These are phyloP conservation scores for Cavia porcellus DNA, from an alignment of 2,113 vertebrate species.

Conservation along the genomic window DNA sequence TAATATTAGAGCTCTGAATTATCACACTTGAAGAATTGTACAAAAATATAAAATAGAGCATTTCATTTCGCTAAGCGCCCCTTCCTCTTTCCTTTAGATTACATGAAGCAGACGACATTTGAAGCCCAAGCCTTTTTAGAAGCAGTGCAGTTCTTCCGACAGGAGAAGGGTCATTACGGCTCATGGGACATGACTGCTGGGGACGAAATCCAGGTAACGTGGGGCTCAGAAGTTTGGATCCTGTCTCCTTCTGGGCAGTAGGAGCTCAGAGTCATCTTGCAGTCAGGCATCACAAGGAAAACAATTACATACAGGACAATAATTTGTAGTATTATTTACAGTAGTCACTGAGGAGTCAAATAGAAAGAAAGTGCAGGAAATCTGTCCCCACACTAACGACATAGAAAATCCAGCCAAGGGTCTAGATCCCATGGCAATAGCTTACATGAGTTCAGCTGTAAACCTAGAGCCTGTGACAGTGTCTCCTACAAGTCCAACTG, in stretches of 20 bases:
- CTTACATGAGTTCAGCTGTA: too few relatives aligned
- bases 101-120: conserved; percentile 91
- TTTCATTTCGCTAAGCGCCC: conserved; percentile 35
- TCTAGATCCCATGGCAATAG: too few relatives aligned
- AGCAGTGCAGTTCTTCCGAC: conserved; percentile 93
- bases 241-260: not conserved
- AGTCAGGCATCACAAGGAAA: too few relatives aligned
- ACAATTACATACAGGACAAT: too few relatives aligned
- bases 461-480: too few relatives aligned
- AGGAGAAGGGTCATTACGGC: conserved; percentile 93
- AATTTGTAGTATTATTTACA: too few relatives aligned
- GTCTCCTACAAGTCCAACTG: too few relatives aligned
- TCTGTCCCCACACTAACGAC: too few relatives aligned
- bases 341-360: too few relatives aligned
- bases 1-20: not conserved
- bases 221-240: not conserved
- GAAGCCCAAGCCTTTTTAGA: conserved; percentile 93
- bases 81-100: conserved; percentile 88
- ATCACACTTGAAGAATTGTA: not conserved
- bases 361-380: too few relatives aligned
- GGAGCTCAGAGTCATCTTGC: not conserved
- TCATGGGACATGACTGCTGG: conserved; percentile 93
- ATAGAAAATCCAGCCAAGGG: too few relatives aligned
- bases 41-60: not conserved
- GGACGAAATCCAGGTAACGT: conserved; percentile 91